Evolutionary conservation across 1,140 invertebrate species (phyloP).

Genomic region (Lucilia cuprina): DNA sequence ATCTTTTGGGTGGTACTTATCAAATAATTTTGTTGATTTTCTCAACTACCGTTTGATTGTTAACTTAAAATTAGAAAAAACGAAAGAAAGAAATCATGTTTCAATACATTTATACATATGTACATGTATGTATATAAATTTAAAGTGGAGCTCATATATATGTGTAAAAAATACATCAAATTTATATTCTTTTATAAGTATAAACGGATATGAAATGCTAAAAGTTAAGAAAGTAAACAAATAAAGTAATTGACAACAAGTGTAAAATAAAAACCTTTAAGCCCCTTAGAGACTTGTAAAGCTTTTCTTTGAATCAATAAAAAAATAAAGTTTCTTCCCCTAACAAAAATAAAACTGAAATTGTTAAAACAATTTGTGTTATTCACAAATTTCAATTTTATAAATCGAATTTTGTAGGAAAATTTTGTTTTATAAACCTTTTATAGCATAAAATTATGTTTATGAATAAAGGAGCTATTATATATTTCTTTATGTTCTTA

Average conservation of each 20-base stretch:
- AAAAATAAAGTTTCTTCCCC: neutral
- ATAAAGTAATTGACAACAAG: neutral
- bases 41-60: constrained; percentile 22
- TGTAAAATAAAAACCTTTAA: neutral
- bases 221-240: neutral
- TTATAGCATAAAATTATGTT: too few relatives aligned
- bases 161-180: neutral
- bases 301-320: neutral
- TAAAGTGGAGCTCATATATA: neutral
- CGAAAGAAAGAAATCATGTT: too few relatives aligned
- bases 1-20: neutral
- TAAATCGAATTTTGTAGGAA: too few relatives aligned
- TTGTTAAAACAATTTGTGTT: neutral
- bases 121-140: too few relatives aligned
- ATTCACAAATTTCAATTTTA: too few relatives aligned
- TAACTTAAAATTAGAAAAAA: neutral
- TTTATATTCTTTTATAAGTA: neutral
- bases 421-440: too few relatives aligned
- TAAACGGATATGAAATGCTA: constrained; percentile 28
- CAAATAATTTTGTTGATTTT: constrained; percentile 2
- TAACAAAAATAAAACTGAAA: neutral
- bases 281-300: constrained; percentile 1
- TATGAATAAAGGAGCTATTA: too few relatives aligned
- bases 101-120: too few relatives aligned
- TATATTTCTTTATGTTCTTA: too few relatives aligned